Evolutionary conservation across 2,113 vertebrate genomes (phyloP).

Genomic region (Anser brachyrhynchus): DNA sequence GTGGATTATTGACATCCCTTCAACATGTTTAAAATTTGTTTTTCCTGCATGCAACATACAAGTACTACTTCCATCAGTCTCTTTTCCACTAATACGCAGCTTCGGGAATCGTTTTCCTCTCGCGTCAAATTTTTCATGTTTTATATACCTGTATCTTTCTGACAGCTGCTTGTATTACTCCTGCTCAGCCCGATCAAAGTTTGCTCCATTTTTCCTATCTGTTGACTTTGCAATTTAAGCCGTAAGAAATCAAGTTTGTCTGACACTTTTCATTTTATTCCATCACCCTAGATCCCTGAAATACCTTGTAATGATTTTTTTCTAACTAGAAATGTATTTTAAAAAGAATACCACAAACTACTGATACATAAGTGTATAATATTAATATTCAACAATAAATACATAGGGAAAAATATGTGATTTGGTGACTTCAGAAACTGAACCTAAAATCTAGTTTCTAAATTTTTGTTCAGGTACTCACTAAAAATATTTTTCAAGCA

Average conservation of each 20-base stretch:
- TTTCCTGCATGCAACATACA: not conserved
- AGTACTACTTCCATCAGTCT: not conserved
- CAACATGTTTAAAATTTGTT: not conserved
- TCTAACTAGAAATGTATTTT: not conserved
- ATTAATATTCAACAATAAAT: not conserved
- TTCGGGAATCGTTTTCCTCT: not conserved
- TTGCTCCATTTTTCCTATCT: not conserved
- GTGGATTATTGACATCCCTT: not conserved
- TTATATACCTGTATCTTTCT: not conserved
- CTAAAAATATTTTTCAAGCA: not conserved
- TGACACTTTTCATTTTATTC: not conserved
- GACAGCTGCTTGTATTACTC: not conserved
- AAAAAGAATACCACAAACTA: not conserved
- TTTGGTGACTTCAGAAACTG: not conserved
- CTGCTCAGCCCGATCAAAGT: not conserved
- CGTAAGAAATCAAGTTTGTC: not conserved
- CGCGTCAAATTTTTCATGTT: not conserved
- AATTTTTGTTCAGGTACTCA: not conserved
- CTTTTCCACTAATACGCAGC: not conserved
- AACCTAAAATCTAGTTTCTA: not conserved
- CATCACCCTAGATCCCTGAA: not conserved
- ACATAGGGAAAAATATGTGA: not conserved
- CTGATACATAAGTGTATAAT: not conserved
- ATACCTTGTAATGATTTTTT: not conserved
- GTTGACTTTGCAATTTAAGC: not conserved